Evolutionary conservation across 1,140 invertebrate genomes (phyloP).

Genomic region (Bombyx mori): DNA sequence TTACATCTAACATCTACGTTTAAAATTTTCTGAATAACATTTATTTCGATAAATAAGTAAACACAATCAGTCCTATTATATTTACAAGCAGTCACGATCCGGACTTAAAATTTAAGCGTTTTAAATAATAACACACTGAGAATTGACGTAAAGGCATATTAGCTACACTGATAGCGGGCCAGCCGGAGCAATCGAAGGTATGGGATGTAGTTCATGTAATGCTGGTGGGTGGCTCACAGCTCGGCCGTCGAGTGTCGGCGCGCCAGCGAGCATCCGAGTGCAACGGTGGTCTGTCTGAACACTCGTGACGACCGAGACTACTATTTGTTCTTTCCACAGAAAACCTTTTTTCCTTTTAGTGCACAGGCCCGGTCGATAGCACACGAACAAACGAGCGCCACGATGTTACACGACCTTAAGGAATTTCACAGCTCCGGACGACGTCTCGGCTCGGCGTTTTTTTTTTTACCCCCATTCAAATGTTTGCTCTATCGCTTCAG

Average conservation of each 20-base stretch:
- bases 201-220: neutral
- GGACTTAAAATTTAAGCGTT: slow-evolving; percentile 66
- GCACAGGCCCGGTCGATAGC: slow-evolving; percentile 53
- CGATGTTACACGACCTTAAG: slow-evolving; percentile 64
- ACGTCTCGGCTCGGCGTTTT: slow-evolving; percentile 49
- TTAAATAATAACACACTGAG: slow-evolving; percentile 71
- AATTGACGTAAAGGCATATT: slow-evolving; percentile 66
- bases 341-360: slow-evolving; percentile 67
- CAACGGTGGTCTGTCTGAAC: slow-evolving; percentile 62
- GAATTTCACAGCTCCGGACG: slow-evolving; percentile 66
- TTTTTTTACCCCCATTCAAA: slow-evolving; percentile 41
- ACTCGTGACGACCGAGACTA: slow-evolving; percentile 65
- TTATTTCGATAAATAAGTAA: slow-evolving; percentile 67
- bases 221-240: neutral
- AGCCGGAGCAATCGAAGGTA: slow-evolving; percentile 44
- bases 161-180: slow-evolving; percentile 60
- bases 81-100: slow-evolving; percentile 67
- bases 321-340: slow-evolving; percentile 64
- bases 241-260: slow-evolving; percentile 1
- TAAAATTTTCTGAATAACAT: slow-evolving; percentile 63
- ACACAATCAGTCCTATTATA: slow-evolving; percentile 58
- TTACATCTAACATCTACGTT: slow-evolving; percentile 67
- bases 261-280: slow-evolving; percentile 31
- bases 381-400: slow-evolving; percentile 64
- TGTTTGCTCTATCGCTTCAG: slow-evolving; percentile 65